Evolutionary conservation across 2,888 invertebrate species (phyloP).

Genomic region (Spatulosminthurus flaviceps): DNA sequence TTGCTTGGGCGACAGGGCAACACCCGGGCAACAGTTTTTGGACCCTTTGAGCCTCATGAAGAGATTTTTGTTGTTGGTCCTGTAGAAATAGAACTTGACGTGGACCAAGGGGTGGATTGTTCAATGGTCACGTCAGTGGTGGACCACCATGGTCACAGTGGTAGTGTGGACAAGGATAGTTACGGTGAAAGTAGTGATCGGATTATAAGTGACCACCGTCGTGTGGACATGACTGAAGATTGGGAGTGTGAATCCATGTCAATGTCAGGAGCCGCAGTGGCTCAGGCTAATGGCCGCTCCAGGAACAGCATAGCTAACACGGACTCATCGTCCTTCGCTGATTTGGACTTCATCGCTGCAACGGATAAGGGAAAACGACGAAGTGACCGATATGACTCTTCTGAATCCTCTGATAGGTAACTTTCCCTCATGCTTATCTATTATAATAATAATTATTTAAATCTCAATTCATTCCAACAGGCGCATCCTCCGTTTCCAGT

Average conservation of each 20-base stretch:
- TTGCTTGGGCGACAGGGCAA: constrained; percentile 23
- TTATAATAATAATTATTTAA: neutral
- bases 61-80: neutral
- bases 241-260: constrained; percentile 45
- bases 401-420: constrained; percentile 93
- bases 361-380: constrained; percentile 74
- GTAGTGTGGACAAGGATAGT: constrained; percentile 5
- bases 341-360: constrained; percentile 55
- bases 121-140: neutral
- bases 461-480: neutral
- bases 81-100: neutral
- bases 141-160: constrained; percentile 6
- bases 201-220: constrained; percentile 24
- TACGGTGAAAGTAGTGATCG: constrained; percentile 6
- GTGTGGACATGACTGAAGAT: constrained; percentile 38
- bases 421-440: neutral
- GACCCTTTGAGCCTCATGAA: constrained; percentile 7
- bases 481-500: too few relatives aligned
- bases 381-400: constrained; percentile 91
- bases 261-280: constrained; percentile 23
- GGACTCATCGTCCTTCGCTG: constrained; percentile 53
- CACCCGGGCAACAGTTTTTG: constrained; percentile 25
- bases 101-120: neutral
- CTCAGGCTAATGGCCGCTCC: constrained; percentile 19
- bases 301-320: neutral